phyloP scores from a whole-genome alignment of 2,113 vertebrate genomes.

The Diphyllodes magnificus region DNA sequence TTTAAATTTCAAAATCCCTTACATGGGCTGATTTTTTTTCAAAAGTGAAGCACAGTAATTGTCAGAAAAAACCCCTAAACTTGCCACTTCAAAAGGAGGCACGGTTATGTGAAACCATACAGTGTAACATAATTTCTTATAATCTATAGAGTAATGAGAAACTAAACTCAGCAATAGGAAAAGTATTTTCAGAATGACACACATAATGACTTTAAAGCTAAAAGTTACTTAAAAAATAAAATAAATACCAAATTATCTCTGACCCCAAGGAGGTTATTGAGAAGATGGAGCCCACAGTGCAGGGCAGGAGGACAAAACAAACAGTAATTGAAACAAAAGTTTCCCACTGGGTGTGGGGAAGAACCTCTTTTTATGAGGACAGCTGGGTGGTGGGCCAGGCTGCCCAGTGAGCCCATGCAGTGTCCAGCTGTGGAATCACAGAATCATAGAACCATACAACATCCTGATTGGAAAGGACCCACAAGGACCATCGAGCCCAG shows the following conservation, averaged over 20 bases:
- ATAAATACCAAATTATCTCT: background rate
- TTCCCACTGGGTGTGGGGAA: background rate
- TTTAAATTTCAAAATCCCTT: background rate
- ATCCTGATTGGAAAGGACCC: background rate
- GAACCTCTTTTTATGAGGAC: background rate
- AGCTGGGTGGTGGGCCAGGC: background rate
- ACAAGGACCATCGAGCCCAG: fast-evolving
- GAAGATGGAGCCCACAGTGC: fast-evolving
- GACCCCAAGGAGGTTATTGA: background rate
- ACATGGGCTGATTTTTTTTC: background rate
- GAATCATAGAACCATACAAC: background rate
- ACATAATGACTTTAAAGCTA: background rate
- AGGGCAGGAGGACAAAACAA: background rate
- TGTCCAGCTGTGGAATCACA: fast-evolving
- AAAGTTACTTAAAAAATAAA: background rate
- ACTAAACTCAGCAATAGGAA: background rate
- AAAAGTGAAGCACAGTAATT: background rate
- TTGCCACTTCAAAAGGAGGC: background rate
- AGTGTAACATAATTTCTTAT: background rate
- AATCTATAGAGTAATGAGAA: background rate
- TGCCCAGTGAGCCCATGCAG: fast-evolving
- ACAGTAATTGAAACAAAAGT: background rate
- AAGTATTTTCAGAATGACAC: background rate
- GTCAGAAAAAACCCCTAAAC: background rate
- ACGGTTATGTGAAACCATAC: background rate